phyloP scores from a whole-genome alignment of 2,113 vertebrate species.

The Aegotheles bennettii region DNA sequence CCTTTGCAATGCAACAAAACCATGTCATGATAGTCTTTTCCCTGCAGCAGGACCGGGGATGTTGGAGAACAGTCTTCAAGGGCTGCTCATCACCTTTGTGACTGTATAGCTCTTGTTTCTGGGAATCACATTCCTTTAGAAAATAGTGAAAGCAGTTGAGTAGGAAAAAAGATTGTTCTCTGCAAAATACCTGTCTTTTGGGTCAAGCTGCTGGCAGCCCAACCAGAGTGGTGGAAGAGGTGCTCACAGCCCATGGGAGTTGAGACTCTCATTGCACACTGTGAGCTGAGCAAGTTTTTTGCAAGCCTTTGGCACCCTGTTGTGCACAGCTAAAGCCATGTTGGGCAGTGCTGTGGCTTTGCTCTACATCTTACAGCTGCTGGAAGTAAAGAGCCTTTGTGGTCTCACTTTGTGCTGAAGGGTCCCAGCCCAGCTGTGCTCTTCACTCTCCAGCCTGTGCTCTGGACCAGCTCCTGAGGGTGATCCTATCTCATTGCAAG shows the following conservation, averaged over 20 bases:
- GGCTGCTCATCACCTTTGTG: neutral
- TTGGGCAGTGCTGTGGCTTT: neutral
- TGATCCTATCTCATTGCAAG: neutral
- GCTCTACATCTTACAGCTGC: accelerated
- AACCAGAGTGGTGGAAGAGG: neutral
- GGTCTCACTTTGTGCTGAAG: neutral
- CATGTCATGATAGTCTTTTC: neutral
- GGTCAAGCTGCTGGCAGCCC: neutral
- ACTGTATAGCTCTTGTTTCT: neutral
- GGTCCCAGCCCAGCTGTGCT: neutral
- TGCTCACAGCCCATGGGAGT: accelerated
- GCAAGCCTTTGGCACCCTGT: neutral
- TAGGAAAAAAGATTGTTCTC: neutral
- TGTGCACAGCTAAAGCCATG: neutral
- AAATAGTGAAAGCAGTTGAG: neutral
- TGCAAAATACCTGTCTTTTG: neutral
- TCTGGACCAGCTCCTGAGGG: neutral
- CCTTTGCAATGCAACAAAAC: neutral
- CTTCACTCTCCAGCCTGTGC: neutral
- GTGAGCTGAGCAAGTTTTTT: neutral
- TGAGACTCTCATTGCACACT: neutral
- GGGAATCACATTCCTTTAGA: neutral
- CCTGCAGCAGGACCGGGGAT: neutral
- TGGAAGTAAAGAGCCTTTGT: neutral
- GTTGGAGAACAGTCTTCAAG: neutral